Evolutionary conservation across 1,140 invertebrate species (phyloP), one percentile per base, ranked within the genome.

Genomic region (Trachymyrmex cornetzi): DNA sequence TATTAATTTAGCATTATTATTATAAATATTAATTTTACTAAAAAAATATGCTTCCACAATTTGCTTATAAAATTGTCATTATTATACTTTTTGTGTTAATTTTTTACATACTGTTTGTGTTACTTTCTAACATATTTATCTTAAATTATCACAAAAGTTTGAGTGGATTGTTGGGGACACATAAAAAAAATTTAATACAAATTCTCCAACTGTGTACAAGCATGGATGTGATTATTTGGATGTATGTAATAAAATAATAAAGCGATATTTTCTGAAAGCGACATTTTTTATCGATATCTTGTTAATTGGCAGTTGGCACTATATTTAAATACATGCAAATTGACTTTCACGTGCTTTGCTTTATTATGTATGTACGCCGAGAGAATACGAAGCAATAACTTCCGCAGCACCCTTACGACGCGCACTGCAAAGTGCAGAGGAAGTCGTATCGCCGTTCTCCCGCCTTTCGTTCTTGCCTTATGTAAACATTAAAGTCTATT

Each of bases 401-500:
- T 44, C 5, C 14, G 27, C 55, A 2, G 57, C 50, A 61, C 14
- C 30, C 55, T 74, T n/a, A 38, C 80, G 19, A 48, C 38, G 48
- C 38, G 4, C 4, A 27, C 34, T 12, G 67, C 67, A 61, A 34
- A 74, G 80, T 12, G 55, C 67, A 30, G 19, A 82, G 38, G 24
- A 84, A 63, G 55, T 30, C 75, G 80, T 80, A 79, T 34, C 66
- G 59, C 69, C 74, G 53, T 61, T 72, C 50, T 72, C 50, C 55
- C 61, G 61, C 9, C 74, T 53, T 79, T 50, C 74, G 27, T 77
- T 75, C 67, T 64, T 27, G 81, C 19, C 80, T 84, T 84, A 57
- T 84, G 80, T 84, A 84, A 84, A 84, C 80, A 85, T 85, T 85
- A 85, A 77, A 77, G 61, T 63, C 84, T 85, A 85, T 85, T 85